Conservation (phyloP, 2,888 invertebrate genomes). For the Agrochola litura region DNA sequence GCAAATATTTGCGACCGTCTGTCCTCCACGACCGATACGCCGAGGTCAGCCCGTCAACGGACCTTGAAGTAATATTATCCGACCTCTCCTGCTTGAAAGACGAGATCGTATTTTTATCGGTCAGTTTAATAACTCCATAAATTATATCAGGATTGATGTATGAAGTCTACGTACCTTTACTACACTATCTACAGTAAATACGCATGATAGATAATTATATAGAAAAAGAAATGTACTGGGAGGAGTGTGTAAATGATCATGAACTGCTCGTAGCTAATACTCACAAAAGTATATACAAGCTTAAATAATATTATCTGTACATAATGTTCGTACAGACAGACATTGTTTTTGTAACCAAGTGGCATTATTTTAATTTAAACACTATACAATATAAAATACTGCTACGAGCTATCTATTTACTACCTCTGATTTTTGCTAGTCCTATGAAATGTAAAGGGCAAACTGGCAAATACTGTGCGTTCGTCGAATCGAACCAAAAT, state of each 20-base stretch:
- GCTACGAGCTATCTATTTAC: not conserved
- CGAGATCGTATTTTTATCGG: slow-evolving; percentile 81
- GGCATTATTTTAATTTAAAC: not conserved
- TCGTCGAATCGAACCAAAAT: not conserved
- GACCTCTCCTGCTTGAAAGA: slow-evolving; percentile 86
- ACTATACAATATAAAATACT: not conserved
- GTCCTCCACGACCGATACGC: slow-evolving; percentile 90
- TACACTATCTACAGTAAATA: slow-evolving; percentile 29
- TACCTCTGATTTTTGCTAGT: not conserved
- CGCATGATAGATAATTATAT: not conserved
- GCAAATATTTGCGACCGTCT: slow-evolving; percentile 90
- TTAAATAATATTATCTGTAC: too few relatives aligned
- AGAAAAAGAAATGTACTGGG: not conserved
- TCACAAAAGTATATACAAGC: not conserved
- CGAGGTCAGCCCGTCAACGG: slow-evolving; percentile 88
- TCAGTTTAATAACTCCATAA: slow-evolving; percentile 70
- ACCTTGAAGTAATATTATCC: slow-evolving; percentile 89
- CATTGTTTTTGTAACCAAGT: not conserved
- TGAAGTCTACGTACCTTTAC: slow-evolving; percentile 27
- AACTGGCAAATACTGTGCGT: not conserved
- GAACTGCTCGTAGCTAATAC: not conserved
- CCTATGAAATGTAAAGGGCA: not conserved
- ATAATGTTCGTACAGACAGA: not conserved
- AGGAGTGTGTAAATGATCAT: not conserved
- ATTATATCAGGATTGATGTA: slow-evolving; percentile 48